Base-by-base conservation (phyloP, 2,113 vertebrate genomes). In the Halichoeres trimaculatus region DNA sequence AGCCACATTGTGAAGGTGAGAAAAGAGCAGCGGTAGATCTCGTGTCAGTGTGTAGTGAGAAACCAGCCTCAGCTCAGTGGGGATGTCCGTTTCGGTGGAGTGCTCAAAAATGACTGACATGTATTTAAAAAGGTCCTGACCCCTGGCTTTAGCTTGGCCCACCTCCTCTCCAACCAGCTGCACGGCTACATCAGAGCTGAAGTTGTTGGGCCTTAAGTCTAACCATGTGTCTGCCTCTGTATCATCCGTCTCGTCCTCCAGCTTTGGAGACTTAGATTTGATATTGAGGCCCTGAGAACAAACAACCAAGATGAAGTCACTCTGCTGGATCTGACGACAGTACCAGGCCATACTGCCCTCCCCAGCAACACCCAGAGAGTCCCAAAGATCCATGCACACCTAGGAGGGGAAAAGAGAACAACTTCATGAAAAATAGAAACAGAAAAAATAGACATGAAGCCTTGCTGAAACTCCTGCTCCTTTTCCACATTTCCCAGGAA, bases 371-470 rank as follows among this genome's bases (percentile, higher is more conserved):
- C 81, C 75, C 62, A 94, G 84, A 62, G 90, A 82, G 41, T 95
- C 93, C 94, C 94, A 95, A 40, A 94, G 59, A 76, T 95, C 94
- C 80, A 95, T 74, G 70, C 59, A 75, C 61, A 95, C 94, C 94
- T 95, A 45, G 7, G 13, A 13, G 63, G 14, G 36, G 43, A 53
- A 17, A 43, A 10, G 10, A 43, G 3, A 4, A 41, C 1, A 41
- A 41, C 11, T 1, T 41, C 4, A 41, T 14, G 12, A 5, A 41
- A 16, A 14, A 41, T 13, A 41, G 5, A 14, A 41, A 3, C 1
- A 12, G 58, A 20, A 40, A 1, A 40, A 34, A 40, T 19, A 1
- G 1, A 41, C 43, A 54, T 19, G 2, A 13, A 10, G 43, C 16
- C 41, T 40, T 1, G 12, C 11, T 41, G n/a, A n/a, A n/a, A n/a